Conservation (phyloP, 2,113 vertebrate species). For the Forbesichthys agassizii region DNA sequence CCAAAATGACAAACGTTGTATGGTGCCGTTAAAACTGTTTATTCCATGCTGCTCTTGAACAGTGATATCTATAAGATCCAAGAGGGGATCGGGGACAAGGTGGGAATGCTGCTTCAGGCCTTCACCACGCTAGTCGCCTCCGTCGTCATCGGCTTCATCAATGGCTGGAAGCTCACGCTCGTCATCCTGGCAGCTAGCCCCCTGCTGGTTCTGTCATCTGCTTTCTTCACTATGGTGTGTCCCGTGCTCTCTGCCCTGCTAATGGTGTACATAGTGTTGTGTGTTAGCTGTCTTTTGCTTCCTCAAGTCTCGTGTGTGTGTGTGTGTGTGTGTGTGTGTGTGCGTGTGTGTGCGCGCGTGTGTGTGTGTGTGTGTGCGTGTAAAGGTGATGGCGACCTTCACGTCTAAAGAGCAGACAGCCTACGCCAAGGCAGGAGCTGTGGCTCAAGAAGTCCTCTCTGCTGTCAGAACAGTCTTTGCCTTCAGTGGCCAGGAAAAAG, state of each 20-base stretch:
- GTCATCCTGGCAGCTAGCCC: conserved; percentile 95
- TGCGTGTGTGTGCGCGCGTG: neutral
- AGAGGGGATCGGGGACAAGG: conserved; percentile 94
- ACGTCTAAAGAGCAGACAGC: conserved; percentile 89
- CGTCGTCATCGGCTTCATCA: conserved; percentile 86
- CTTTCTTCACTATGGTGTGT: conserved; percentile 85
- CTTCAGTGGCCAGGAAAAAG: conserved; percentile 92
- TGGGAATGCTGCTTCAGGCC: conserved; percentile 86
- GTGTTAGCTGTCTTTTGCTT: neutral
- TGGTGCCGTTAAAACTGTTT: neutral
- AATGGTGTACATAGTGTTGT: neutral
- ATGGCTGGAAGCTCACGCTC: conserved; percentile 96
- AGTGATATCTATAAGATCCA: conserved; percentile 96
- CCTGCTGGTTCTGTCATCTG: conserved; percentile 84
- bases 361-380: neutral
- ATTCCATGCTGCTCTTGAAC: conserved; percentile 3
- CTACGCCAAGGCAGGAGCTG: conserved; percentile 94
- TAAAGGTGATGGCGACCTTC: conserved; percentile 87
- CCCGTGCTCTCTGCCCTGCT: neutral
- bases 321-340: neutral
- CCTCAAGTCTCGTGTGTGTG: neutral
- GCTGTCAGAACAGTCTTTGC: conserved; percentile 90
- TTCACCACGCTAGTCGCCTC: conserved; percentile 81
- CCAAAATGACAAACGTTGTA: too few species aligned
- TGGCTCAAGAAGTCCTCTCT: conserved; percentile 92